Evolutionary conservation across 2,888 invertebrate species (phyloP).

Genomic region (Flexamia atlantica): DNA sequence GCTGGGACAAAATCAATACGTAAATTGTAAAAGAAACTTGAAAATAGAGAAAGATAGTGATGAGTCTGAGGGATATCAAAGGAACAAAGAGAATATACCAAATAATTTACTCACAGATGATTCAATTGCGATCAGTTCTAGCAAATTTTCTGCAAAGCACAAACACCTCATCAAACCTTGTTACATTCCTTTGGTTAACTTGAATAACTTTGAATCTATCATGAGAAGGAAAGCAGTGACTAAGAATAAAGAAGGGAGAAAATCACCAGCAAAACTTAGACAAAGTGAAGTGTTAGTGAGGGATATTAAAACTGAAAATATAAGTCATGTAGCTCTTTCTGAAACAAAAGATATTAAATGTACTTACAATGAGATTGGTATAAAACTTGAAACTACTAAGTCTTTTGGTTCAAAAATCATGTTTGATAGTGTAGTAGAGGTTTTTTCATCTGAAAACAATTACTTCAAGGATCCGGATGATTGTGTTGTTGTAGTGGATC

Average conservation of each 20-base stretch:
- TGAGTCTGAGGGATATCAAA: neutral
- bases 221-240: neutral
- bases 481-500: neutral
- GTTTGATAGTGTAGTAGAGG: too few species aligned
- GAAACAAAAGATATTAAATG: neutral
- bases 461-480: neutral
- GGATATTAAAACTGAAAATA: neutral
- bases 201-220: neutral
- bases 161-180: neutral
- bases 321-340: neutral
- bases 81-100: slow-evolving; percentile 6
- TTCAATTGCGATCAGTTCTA: neutral
- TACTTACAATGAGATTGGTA: neutral
- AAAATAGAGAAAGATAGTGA: neutral
- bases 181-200: neutral
- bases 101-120: neutral
- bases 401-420: too few species aligned
- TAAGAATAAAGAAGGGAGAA: neutral
- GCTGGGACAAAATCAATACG: neutral
- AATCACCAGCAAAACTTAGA: neutral
- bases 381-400: neutral
- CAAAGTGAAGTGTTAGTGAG: neutral
- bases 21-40: neutral
- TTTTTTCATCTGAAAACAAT: neutral
- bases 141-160: neutral